Evolutionary conservation across 2,888 invertebrate genomes (phyloP).

Genomic region (Odontomyia ornata): DNA sequence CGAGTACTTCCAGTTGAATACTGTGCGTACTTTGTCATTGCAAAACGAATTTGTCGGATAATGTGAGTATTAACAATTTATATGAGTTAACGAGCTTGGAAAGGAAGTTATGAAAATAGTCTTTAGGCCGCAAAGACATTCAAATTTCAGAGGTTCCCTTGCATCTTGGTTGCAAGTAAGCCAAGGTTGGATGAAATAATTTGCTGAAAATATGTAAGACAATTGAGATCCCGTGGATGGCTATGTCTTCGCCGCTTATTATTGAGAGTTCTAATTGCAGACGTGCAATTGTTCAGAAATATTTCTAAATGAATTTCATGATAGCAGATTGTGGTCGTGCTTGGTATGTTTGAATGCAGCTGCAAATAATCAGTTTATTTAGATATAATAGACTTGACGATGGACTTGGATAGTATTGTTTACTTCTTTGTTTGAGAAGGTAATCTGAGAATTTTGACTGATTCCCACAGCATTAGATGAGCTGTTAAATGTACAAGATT

Average conservation of each 20-base stretch:
- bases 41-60: conserved; percentile 4
- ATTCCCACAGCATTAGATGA: too few relatives aligned
- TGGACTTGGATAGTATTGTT: too few relatives aligned
- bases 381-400: too few relatives aligned
- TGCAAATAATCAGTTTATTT: too few relatives aligned
- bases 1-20: conserved; percentile 11
- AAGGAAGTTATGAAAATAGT: conserved; percentile 39
- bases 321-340: neutral
- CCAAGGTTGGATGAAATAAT: conserved; percentile 20
- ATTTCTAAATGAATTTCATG: conserved; percentile 20
- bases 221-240: neutral
- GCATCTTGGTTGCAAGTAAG: neutral
- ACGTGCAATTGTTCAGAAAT: neutral
- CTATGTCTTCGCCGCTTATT: neutral
- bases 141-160: neutral
- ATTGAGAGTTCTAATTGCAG: conserved; percentile 2
- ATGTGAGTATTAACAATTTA: neutral
- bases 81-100: neutral
- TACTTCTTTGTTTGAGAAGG: too few relatives aligned
- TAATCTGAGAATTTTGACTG: too few relatives aligned
- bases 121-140: neutral
- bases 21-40: conserved; percentile 35
- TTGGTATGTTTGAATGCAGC: too few relatives aligned
- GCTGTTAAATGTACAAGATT: too few relatives aligned
- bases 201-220: conserved; percentile 22